phyloP scores from a whole-genome alignment of 2,113 vertebrate species.

The Oncorhynchus keta region DNA sequence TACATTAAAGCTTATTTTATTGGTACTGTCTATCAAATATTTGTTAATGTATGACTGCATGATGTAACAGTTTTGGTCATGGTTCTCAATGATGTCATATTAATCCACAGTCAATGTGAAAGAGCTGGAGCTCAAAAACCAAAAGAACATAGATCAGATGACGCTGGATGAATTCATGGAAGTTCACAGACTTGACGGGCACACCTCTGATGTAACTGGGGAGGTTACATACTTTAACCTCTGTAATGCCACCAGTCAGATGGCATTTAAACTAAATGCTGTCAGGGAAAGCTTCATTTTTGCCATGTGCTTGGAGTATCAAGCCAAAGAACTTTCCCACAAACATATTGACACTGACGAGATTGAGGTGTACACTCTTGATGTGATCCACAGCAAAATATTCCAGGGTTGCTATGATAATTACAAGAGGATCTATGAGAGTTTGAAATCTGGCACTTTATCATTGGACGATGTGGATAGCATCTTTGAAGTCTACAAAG shows the following conservation, averaged over 20 bases:
- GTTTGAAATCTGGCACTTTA: slow-evolving; percentile 74
- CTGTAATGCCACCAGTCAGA: slow-evolving; percentile 53
- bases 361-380: slow-evolving; percentile 18
- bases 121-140: slow-evolving; percentile 34
- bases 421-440: slow-evolving; percentile 66
- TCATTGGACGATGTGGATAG: slow-evolving; percentile 73
- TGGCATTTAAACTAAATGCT: slow-evolving; percentile 55
- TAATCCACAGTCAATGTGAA: slow-evolving; percentile 44
- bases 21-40: too few relatives aligned
- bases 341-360: slow-evolving; percentile 12
- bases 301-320: slow-evolving; percentile 75
- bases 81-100: neutral
- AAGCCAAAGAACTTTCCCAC: slow-evolving; percentile 39
- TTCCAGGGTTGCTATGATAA: slow-evolving; percentile 60
- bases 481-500: slow-evolving; percentile 73
- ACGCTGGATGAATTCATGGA: slow-evolving; percentile 63
- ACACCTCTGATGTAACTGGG: fast-evolving
- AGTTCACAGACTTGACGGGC: slow-evolving; percentile 35
- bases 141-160: slow-evolving; percentile 34
- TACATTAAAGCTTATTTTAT: neutral
- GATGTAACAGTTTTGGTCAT: too few relatives aligned
- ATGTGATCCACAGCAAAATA: slow-evolving; percentile 54
- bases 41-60: too few relatives aligned
- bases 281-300: slow-evolving; percentile 80
- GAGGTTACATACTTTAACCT: slow-evolving; percentile 71